phyloP scores from a whole-genome alignment of 2,797 vertebrate genomes.

The Apogon talboti region DNA sequence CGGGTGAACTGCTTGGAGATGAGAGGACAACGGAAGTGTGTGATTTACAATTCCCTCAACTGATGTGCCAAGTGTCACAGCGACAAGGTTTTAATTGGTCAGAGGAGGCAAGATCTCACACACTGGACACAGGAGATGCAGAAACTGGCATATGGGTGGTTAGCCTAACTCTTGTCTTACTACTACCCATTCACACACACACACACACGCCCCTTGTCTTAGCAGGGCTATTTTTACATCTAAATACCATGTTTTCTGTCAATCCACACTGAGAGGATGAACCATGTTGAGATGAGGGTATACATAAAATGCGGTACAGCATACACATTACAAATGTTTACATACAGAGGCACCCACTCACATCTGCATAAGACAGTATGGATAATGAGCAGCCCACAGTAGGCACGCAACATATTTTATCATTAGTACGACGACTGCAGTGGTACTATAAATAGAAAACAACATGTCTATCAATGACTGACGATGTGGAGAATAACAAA shows the following conservation, averaged over 20 bases:
- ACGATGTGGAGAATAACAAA: slow-evolving; percentile 20
- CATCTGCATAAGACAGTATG: slow-evolving; percentile 15
- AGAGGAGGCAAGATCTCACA: slow-evolving; percentile 53
- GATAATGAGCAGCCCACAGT: slow-evolving; percentile 30
- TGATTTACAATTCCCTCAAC: slow-evolving; percentile 48
- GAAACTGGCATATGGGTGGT: slow-evolving; percentile 26
- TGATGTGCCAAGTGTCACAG: slow-evolving; percentile 43
- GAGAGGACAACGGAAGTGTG: slow-evolving; percentile 37
- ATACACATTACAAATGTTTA: slow-evolving; percentile 10
- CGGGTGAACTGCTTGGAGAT: slow-evolving; percentile 38
- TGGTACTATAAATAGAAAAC: background rate
- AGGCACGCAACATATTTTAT: background rate
- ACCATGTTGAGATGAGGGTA: slow-evolving; percentile 29
- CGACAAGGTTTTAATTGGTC: slow-evolving; percentile 65
- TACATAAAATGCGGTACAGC: slow-evolving; percentile 53
- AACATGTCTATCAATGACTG: slow-evolving; percentile 1
- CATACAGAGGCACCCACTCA: slow-evolving; percentile 24
- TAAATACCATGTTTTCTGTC: slow-evolving; percentile 56
- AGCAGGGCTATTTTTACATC: slow-evolving; percentile 66
- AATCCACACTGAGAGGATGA: slow-evolving; percentile 46
- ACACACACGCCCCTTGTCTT: background rate
- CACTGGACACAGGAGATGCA: slow-evolving; percentile 45
- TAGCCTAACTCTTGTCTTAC: slow-evolving; percentile 23
- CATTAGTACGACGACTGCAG: slow-evolving; percentile 10
- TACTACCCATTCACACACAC: too few species aligned